These are phyloP conservation scores for Polyommatus iphigenia DNA, from an alignment of 2,888 invertebrate genomes.

Conservation along the genomic window DNA sequence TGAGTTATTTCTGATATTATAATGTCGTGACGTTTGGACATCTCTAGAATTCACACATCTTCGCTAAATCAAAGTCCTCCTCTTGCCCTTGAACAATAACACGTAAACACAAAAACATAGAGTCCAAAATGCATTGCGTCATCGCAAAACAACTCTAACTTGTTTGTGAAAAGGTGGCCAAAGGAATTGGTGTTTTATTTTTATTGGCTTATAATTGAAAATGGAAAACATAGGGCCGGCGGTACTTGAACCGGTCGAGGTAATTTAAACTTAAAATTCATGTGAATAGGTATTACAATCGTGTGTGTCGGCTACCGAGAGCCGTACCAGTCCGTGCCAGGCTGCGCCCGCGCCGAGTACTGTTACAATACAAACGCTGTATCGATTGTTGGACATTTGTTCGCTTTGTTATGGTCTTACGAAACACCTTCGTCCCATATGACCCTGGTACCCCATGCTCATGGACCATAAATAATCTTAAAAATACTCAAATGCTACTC, in stretches of 20 bases:
- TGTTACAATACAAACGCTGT: conserved; percentile 52
- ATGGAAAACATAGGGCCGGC: conserved; percentile 23
- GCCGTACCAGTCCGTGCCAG: conserved; percentile 69
- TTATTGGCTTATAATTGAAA: conserved; percentile 10
- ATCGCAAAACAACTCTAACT: background rate
- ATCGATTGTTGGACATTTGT: conserved; percentile 48
- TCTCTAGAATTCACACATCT: conserved; percentile 46
- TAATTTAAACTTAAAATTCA: background rate
- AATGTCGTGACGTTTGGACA: conserved; percentile 41
- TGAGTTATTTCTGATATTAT: background rate
- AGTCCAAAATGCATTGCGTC: background rate
- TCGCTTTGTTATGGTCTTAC: conserved; percentile 40
- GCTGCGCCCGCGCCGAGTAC: conserved; percentile 62
- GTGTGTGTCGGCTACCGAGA: background rate
- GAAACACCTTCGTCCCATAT: conserved; percentile 33
- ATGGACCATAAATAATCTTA: background rate
- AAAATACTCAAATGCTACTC: background rate
- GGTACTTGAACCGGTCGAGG: background rate
- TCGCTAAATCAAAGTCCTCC: conserved; percentile 43
- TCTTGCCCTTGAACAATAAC: conserved; percentile 30
- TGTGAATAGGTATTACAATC: conserved; percentile 46
- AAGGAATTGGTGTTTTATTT: conserved; percentile 25
- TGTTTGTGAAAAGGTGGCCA: conserved; percentile 25
- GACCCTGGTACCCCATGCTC: conserved; percentile 23
- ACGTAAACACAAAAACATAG: conserved; percentile 17